phyloP scores from a whole-genome alignment of 2,797 vertebrate species.

The Catostomus latipinnis region DNA sequence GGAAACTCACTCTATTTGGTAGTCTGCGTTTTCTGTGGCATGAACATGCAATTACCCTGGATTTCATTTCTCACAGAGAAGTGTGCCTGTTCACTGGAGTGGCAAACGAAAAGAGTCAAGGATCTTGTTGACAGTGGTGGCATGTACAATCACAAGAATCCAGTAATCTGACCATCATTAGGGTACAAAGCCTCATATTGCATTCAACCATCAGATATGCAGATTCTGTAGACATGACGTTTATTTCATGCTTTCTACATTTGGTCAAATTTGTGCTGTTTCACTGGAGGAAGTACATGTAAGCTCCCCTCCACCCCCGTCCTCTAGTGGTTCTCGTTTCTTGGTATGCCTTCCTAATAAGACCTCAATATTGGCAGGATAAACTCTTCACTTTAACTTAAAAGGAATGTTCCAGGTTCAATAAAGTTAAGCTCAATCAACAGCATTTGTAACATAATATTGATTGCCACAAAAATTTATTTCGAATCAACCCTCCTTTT shows the following conservation, averaged over 20 bases:
- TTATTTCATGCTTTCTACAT: slow-evolving; percentile 18
- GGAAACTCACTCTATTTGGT: slow-evolving; percentile 73
- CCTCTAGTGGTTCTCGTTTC: not conserved
- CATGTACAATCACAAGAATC: slow-evolving; percentile 65
- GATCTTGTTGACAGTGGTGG: slow-evolving; percentile 62
- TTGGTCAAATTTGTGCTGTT: slow-evolving; percentile 20
- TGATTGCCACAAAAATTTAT: no score
- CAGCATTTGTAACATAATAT: no score
- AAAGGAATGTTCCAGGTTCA: no score
- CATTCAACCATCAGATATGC: not conserved
- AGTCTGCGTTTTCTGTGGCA: slow-evolving; percentile 73
- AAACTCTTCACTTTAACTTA: no score
- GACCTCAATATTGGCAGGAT: no score
- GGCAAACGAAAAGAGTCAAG: slow-evolving; percentile 69
- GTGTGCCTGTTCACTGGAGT: slow-evolving; percentile 72
- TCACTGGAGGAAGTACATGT: not conserved
- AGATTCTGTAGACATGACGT: not conserved
- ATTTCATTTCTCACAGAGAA: slow-evolving; percentile 73
- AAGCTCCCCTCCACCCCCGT: not conserved
- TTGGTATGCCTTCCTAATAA: not conserved
- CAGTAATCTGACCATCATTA: slow-evolving; percentile 53
- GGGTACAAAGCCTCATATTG: not conserved
- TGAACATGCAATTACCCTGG: slow-evolving; percentile 78
- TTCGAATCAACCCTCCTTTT: no score
- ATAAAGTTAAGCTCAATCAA: no score